Percentiles rank a stretch among this genome's conserved stretches.
These are phyloP conservation scores for Subanguina moxae DNA, from an alignment of 1,140 invertebrate species.

Conservation along the genomic window DNA sequence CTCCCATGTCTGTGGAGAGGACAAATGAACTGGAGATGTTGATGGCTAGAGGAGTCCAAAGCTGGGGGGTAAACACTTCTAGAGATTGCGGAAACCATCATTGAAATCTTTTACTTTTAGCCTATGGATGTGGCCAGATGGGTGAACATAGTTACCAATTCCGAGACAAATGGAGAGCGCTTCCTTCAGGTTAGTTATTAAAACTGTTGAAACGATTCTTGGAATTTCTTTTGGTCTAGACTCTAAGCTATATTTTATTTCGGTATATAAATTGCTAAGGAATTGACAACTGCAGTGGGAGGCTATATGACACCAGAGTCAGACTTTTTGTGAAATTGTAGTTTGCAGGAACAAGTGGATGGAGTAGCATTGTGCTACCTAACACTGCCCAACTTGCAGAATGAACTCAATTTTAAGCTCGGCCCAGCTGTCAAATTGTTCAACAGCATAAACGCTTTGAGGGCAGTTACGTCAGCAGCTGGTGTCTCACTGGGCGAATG, in stretches of 20 bases:
- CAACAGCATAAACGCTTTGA: slow-evolving; percentile 5
- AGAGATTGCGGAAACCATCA: no score
- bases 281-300: no score
- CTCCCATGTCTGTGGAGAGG: slow-evolving; percentile 1
- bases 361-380: neutral
- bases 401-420: neutral
- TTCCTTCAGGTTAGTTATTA: neutral
- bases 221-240: no score
- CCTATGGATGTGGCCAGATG: slow-evolving; percentile 3
- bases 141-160: slow-evolving; percentile 9
- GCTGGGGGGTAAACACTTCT: neutral
- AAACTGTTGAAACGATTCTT: no score
- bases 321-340: no score
- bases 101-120: slow-evolving; percentile 8
- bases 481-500: no score
- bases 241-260: no score
- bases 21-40: slow-evolving; percentile 1
- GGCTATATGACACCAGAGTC: no score
- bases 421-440: slow-evolving; percentile 11
- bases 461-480: neutral
- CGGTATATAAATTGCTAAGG: no score
- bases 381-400: neutral
- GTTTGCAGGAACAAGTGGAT: neutral
- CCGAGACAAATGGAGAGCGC: neutral
- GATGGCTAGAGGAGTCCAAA: neutral